Percentiles rank a stretch among this genome's conserved stretches.
Conservation (phyloP, 2,888 invertebrate genomes). For the Folsomia manolachei region DNA sequence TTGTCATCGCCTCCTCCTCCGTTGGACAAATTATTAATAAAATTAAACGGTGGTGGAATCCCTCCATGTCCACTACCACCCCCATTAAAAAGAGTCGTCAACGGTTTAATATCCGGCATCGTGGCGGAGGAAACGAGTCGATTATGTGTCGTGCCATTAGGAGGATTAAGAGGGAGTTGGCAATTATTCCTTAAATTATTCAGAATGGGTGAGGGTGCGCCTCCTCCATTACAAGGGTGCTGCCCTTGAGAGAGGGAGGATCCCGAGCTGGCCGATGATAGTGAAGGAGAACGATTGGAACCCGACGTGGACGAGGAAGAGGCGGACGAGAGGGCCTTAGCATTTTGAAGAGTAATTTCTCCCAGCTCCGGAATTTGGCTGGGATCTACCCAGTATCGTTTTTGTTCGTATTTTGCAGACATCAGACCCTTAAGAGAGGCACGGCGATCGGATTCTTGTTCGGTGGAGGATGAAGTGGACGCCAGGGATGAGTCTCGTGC, state of each 20-base stretch:
- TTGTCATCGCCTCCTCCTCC: too few species aligned
- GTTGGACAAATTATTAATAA: slow-evolving; percentile 45
- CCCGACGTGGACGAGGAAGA: slow-evolving; percentile 22
- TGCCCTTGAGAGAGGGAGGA: slow-evolving; percentile 33
- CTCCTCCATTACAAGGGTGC: slow-evolving; percentile 27
- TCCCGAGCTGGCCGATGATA: slow-evolving; percentile 45
- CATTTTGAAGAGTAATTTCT: slow-evolving; percentile 44
- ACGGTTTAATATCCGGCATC: slow-evolving; percentile 54
- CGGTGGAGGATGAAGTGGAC: slow-evolving; percentile 19
- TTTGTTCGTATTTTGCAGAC: slow-evolving; percentile 50
- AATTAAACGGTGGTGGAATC: slow-evolving; percentile 26
- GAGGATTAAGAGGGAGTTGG: background rate
- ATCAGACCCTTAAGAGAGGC: slow-evolving; percentile 42
- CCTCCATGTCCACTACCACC: slow-evolving; percentile 23
- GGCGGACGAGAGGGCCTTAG: slow-evolving; percentile 29
- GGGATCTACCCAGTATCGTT: slow-evolving; percentile 48
- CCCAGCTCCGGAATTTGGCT: slow-evolving; percentile 45
- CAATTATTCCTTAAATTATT: slow-evolving; percentile 41
- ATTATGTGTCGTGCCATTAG: background rate
- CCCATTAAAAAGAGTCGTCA: slow-evolving; percentile 51
- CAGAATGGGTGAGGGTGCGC: slow-evolving; percentile 45
- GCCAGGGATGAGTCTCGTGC: slow-evolving; percentile 42
- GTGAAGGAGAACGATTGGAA: slow-evolving; percentile 42
- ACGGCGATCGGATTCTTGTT: slow-evolving; percentile 45
- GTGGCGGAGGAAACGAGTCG: slow-evolving; percentile 48